Evolutionary conservation across 2,888 invertebrate species (phyloP), one percentile per base, ranked within the genome.

Genomic region (Dryobota labecula): DNA sequence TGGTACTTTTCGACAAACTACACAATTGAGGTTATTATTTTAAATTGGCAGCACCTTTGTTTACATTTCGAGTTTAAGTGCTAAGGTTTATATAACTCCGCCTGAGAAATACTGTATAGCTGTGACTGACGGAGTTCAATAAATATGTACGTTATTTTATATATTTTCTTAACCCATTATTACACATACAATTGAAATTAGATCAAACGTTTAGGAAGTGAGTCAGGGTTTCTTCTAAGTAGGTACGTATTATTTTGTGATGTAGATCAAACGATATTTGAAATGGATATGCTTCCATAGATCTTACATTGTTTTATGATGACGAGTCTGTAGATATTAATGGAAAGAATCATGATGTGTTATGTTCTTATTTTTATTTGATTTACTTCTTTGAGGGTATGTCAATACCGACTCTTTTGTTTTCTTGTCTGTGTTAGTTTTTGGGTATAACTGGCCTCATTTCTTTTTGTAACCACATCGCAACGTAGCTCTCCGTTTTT

Each of bases 201-300:
- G 78, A 75, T 75, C 65, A 78, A 80, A 80, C 61, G 54, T 38
- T 67, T 45, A 9, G 33, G 24, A 33, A 45, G 24, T 78, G 71
- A 71, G 61, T 76, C 82, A 71, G 7, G 24, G n/a, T 49, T 63
- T 71, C 51, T 20, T 67, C 20, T 43, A 27, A 61, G 53, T 13
- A 61, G 7, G 7, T 36, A 61, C 13, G 45, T 80, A 51, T 70
- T 61, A 76, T 76, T 47, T 64, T 57, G 24, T 58, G 9, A 2
- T 20, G 7, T 7, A 81, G 56, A 79, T 81, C 72, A 81, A 81
- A 76, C 9, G 71, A 60, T 64, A 45, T 69, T 75, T 58, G n/a
- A 56, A 67, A 62, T 38, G n/a, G 18, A 36, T 49, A 38, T 49
- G 27, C 30, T 76, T 38, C 8, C 49, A 49, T 57, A 76, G 56